Percentiles rank a stretch among this genome's conserved stretches.
Conservation (phyloP, 2,113 vertebrate species). For the Tetrax tetrax region DNA sequence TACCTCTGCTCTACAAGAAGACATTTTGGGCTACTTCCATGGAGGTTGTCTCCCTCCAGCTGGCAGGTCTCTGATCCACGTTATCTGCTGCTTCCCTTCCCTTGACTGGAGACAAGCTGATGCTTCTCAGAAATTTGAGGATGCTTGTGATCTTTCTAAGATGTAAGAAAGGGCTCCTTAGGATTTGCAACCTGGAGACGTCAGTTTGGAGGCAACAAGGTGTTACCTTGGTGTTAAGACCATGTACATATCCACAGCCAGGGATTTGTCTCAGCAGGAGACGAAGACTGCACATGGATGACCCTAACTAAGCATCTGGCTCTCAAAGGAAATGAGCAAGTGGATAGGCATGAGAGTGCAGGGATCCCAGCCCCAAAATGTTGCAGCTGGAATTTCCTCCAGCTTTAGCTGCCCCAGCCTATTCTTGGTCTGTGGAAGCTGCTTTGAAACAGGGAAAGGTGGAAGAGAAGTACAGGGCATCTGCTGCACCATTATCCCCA, state of each 20-base stretch:
- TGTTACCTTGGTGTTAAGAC: background rate
- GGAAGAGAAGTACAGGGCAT: background rate
- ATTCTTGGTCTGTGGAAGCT: background rate
- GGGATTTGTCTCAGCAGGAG: background rate
- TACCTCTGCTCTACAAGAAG: background rate
- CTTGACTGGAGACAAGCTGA: background rate
- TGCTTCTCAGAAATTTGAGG: background rate
- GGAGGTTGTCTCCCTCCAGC: background rate
- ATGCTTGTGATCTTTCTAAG: background rate
- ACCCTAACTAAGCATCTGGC: background rate
- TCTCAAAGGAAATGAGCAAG: background rate
- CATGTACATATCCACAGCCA: background rate
- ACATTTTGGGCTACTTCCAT: background rate
- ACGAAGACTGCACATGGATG: background rate
- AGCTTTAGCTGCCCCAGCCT: background rate
- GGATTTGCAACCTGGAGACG: background rate
- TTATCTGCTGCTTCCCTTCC: background rate
- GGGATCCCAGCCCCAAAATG: background rate
- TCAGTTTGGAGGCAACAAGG: background rate
- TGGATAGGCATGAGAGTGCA: background rate
- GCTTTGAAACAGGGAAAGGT: background rate
- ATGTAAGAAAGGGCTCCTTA: background rate
- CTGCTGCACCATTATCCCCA: background rate
- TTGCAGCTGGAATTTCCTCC: background rate
- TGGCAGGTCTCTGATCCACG: accelerated